Base-by-base conservation (phyloP, 2,888 invertebrate species). In the Pristionchus entomophagus region DNA sequence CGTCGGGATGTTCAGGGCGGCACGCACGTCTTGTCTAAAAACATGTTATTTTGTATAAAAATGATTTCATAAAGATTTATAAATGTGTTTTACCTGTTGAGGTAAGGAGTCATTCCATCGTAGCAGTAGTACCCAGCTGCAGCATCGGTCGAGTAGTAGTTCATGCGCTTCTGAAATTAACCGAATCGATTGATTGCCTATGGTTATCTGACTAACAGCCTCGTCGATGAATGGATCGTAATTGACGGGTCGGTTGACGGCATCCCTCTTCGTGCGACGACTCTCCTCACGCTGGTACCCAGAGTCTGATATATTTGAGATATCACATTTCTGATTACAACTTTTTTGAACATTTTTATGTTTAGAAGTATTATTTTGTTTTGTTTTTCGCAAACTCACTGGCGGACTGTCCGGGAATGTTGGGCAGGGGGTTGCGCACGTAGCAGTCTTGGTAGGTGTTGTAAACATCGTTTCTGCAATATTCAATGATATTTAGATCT, bases 391-490 rank as follows among this genome's bases (percentile, higher is more conserved):
- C 5, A 56, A 56, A 56, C 56, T 12, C 35, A 69, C 69, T 17
- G 2, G 19, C 17, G 0, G 73, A 1, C n/a, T 73, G n/a, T 22
- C 83, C 83, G 41, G 83, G 83, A 12, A 53, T 29, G 49, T 49
- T 32, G 1, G 49, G 26, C 29, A 84, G 45, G 5, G 62, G 85
- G 29, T 73, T 77, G 32, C 91, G 89, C 65, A 91, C 88, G 86
- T 92, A 92, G 69, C 92, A 92, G 69, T 92, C 92, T 84, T 91
- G 89, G 49, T 89, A 91, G n/a, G 89, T 90, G 86, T 91, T 91
- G 89, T 91, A 91, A n/a, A 91, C 90, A 83, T 90, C 86, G 83
- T 90, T 91, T 49, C 88, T 89, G 80, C 56, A 88, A 84, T 22
- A 56, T 1, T 56, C 14, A 4, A 32, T n/a, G n/a, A n/a, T 14